Conservation (phyloP, 37 sponge, comb jelly and placozoan species). For the Aplysina aerophoba region DNA sequence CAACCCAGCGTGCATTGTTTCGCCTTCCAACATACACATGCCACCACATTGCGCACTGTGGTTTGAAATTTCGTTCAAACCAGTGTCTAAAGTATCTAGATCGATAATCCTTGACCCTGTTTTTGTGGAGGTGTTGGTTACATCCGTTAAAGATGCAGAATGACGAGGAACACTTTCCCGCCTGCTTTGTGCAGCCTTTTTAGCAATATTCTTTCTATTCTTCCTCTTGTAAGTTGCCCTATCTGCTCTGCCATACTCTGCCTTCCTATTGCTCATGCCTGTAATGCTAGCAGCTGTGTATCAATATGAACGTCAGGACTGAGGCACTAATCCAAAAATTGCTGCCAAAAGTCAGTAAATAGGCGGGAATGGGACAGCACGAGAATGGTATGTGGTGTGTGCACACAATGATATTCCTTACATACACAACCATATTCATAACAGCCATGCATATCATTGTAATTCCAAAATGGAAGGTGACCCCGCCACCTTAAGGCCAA, state of each 20-base stretch:
- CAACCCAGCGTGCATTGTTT: neutral
- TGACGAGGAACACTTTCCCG: neutral
- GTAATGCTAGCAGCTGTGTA: neutral
- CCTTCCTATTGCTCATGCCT: neutral
- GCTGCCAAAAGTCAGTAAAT: neutral
- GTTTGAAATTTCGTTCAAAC: neutral
- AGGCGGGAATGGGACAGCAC: neutral
- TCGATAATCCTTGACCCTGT: neutral
- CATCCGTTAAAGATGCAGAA: neutral
- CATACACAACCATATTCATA: neutral
- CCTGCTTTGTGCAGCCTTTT: neutral
- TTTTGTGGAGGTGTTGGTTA: neutral
- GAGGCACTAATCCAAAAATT: too few species aligned
- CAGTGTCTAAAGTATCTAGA: neutral
- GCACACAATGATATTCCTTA: neutral
- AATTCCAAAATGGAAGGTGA: neutral
- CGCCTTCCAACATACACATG: neutral
- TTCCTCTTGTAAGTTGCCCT: neutral
- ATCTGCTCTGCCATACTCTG: neutral
- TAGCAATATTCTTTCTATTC: neutral
- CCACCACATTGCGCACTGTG: neutral
- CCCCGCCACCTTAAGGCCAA: too few species aligned
- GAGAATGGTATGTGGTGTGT: neutral
- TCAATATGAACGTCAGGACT: too few species aligned
- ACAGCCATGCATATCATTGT: neutral